Evolutionary conservation across 2,888 invertebrate species (phyloP).

Genomic region (Aproaerema taeniolella): DNA sequence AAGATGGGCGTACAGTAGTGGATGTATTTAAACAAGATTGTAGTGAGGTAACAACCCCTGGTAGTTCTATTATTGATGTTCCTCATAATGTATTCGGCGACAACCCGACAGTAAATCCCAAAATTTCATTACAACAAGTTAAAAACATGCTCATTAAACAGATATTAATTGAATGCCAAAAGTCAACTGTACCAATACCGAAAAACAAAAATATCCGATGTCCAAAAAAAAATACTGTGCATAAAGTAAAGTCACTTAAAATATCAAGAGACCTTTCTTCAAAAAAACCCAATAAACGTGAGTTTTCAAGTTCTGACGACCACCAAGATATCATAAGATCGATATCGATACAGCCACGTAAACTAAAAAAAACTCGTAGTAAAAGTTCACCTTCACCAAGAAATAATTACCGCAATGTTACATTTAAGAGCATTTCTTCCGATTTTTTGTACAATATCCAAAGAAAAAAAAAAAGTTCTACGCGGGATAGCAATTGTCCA

Average conservation of each 20-base stretch:
- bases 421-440: background rate
- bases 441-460: too few species aligned
- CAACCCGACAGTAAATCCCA: slow-evolving; percentile 31
- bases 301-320: background rate
- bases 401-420: background rate
- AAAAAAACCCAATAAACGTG: slow-evolving; percentile 20
- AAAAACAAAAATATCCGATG: too few species aligned
- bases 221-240: slow-evolving; percentile 43
- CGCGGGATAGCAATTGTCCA: too few species aligned
- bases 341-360: background rate
- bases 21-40: slow-evolving; percentile 64
- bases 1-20: slow-evolving; percentile 53
- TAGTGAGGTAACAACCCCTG: slow-evolving; percentile 63
- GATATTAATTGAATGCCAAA: too few species aligned
- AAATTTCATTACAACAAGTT: slow-evolving; percentile 58
- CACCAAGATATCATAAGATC: background rate
- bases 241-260: slow-evolving; percentile 65
- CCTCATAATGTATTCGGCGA: slow-evolving; percentile 40
- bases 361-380: slow-evolving; percentile 23
- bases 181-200: too few species aligned
- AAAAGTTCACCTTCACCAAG: slow-evolving; percentile 42
- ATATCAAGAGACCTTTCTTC: slow-evolving; percentile 48
- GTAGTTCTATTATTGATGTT: slow-evolving; percentile 62
- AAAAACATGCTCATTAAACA: too few species aligned
- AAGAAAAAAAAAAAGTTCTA: too few species aligned